A percentile compares a stretch with the other conserved stretches of the same genome.
Conservation (phyloP, 2,888 invertebrate species). For the Girardia tigrina region DNA sequence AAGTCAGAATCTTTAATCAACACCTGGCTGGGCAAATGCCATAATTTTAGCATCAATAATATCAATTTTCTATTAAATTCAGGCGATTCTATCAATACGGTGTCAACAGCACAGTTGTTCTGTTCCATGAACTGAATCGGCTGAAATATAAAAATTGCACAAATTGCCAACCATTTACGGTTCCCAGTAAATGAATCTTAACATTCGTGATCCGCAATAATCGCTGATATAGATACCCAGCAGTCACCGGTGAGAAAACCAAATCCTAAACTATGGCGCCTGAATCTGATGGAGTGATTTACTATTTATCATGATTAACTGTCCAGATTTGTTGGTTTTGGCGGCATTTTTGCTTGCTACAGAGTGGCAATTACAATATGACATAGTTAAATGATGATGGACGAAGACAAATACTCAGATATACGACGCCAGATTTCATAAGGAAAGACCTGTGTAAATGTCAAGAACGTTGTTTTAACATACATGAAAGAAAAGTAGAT, state of each 20-base stretch:
- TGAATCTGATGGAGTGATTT: slow-evolving; percentile 19
- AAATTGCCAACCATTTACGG: neutral
- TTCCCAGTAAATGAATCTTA: slow-evolving; percentile 16
- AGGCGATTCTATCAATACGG: slow-evolving; percentile 20
- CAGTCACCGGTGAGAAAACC: neutral
- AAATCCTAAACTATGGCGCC: slow-evolving; percentile 9
- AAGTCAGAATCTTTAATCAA: neutral
- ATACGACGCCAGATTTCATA: slow-evolving; percentile 20
- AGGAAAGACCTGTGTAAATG: slow-evolving; percentile 20
- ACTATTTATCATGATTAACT: slow-evolving; percentile 18
- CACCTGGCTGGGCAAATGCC: slow-evolving; percentile 18
- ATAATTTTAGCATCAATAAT: slow-evolving; percentile 23
- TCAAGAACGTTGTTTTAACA: slow-evolving; percentile 23
- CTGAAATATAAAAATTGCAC: neutral
- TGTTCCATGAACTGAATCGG: slow-evolving; percentile 18
- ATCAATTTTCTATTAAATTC: slow-evolving; percentile 14
- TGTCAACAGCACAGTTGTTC: slow-evolving; percentile 18
- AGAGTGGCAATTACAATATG: neutral
- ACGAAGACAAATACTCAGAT: slow-evolving; percentile 23
- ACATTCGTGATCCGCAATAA: neutral
- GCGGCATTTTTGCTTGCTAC: slow-evolving; percentile 13
- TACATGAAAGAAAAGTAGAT: slow-evolving; percentile 4
- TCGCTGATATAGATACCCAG: neutral
- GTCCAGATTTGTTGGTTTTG: slow-evolving; percentile 23
- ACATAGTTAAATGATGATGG: slow-evolving; percentile 23